Evolutionary conservation across 2,888 invertebrate species (phyloP), one percentile per base, ranked within the genome.

Genomic region (Hypercompe scribonia): DNA sequence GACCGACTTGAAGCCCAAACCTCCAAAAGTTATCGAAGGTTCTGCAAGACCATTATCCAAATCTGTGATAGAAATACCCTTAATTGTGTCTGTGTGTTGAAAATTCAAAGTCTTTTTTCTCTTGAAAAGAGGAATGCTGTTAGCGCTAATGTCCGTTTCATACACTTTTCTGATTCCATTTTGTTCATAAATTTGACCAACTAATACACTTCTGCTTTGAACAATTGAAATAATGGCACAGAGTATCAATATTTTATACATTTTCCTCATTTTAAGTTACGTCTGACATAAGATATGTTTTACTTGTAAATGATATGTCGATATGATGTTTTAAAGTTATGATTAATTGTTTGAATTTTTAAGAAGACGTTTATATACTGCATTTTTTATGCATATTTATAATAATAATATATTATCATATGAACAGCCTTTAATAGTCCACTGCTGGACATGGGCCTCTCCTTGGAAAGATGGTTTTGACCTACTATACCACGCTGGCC

Each of bases 1-100:
- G 2, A 90, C 96, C 67, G 87, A 92, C 34, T 88, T 86, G 74
- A 93, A 92, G 0, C 95, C 95, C 0, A 96, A 81, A 0, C 96
- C 96, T 0, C 96, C 96, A 18, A 91, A 74, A 0, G 78, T 93
- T 8, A 96, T 94, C 0, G 95, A 89, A 0, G 95, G 90, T 69
- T 93, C 90, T 0, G 95, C 92, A 4, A 90, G 67, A 0, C 91
- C 92, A 75, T 94, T 93, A 1, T 95, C 93, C 85, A 93, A 58
- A 54, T 95, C 95, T 58, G 91, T 92, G 18, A 95, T 93, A 2
- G 93, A 92, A 1, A 95, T 93, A 0, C 95, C 95, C 78, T 95
- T 95, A 5, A 95, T 95, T 75, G 86, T 93, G 84, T 68, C 70
- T 33, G 90, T 89, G 71, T 93, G 91, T 68, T 93, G 91, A 54